Conservation (phyloP, 2,113 vertebrate genomes). For the Jaculus jaculus region DNA sequence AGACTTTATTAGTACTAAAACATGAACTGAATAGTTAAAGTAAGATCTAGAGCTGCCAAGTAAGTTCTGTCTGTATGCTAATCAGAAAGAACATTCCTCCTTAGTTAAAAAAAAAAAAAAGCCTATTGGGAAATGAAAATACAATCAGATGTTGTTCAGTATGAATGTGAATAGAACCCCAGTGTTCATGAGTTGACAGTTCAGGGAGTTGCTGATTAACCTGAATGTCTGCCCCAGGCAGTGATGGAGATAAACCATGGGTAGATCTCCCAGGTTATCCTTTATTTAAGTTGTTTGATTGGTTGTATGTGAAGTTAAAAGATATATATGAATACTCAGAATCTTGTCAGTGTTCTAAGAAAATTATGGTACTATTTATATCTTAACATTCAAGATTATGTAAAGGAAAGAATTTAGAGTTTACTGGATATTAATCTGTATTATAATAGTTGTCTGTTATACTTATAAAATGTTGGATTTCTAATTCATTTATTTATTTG, state of each 20-base stretch:
- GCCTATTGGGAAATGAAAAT: background rate
- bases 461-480: background rate
- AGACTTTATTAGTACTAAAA: background rate
- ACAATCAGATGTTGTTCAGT: background rate
- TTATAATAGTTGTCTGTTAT: background rate
- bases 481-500: background rate
- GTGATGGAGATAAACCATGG: accelerated
- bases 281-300: background rate
- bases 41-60: background rate
- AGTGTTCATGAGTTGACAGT: background rate
- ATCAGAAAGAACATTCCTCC: background rate
- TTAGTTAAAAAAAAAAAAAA: background rate
- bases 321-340: too few relatives aligned
- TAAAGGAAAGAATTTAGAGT: background rate
- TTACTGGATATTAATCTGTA: background rate
- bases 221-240: background rate
- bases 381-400: background rate
- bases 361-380: background rate
- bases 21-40: background rate
- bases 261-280: background rate
- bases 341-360: background rate
- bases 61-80: background rate
- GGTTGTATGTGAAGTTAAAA: background rate
- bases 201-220: too few relatives aligned
- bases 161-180: background rate